Conservation (phyloP, 1,140 invertebrate genomes). For the Coboldia fuscipes region DNA sequence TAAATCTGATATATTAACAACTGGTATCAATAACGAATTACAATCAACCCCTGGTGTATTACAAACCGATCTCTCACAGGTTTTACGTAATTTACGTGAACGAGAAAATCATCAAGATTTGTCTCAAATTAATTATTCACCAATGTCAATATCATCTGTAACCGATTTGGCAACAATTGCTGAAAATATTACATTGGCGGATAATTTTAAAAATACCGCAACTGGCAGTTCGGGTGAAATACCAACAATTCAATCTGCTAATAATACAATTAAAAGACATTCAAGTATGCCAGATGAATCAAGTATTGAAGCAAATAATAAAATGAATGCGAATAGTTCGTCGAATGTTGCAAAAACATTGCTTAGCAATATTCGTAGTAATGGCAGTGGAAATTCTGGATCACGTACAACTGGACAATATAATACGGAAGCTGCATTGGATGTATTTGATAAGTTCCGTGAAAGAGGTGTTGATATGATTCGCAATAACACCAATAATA, state of each 20-base stretch:
- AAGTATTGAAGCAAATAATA: constrained; percentile 20
- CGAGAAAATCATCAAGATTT: constrained; percentile 30
- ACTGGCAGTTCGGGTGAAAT: constrained; percentile 3
- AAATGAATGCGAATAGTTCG: constrained; percentile 19
- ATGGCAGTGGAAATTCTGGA: constrained; percentile 3
- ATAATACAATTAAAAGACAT: constrained; percentile 11
- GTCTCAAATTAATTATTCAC: constrained; percentile 42
- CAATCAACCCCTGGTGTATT: constrained; percentile 14
- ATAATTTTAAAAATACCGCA: constrained; percentile 13
- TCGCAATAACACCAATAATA: constrained; percentile 56
- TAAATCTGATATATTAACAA: constrained; percentile 49
- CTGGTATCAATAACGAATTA: constrained; percentile 32
- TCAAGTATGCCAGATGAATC: constrained; percentile 10
- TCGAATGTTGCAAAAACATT: constrained; percentile 15
- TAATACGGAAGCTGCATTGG: constrained; percentile 28
- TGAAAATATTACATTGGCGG: constrained; percentile 48
- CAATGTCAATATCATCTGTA: constrained; percentile 12
- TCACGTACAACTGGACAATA: constrained; percentile 11
- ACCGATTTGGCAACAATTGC: constrained; percentile 66
- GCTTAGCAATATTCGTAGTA: constrained; percentile 11
- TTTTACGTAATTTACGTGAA: constrained; percentile 33
- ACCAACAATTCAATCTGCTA: not conserved
- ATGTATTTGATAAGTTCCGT: constrained; percentile 37
- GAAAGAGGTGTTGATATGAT: constrained; percentile 46
- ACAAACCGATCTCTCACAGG: constrained; percentile 29